Percentiles rank a stretch among this genome's conserved stretches.
Conservation (phyloP, 2,797 vertebrate genomes). For the Pseudomugil tenellus region DNA sequence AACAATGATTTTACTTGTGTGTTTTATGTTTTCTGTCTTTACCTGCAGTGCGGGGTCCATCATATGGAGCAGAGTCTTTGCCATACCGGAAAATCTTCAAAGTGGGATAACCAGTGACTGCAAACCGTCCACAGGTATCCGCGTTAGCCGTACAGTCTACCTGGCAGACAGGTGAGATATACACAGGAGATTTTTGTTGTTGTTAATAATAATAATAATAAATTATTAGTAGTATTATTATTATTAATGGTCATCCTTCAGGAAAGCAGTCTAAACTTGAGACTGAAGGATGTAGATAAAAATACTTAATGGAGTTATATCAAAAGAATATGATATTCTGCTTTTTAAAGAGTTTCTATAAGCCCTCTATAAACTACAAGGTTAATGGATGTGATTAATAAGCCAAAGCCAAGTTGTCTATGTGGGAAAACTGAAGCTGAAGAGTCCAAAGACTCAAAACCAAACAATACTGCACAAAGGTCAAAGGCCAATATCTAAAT, state of each 20-base stretch:
- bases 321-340: neutral
- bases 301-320: too few species aligned
- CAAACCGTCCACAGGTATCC: slow-evolving; percentile 74
- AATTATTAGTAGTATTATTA: too few species aligned
- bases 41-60: slow-evolving; percentile 78
- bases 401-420: too few species aligned
- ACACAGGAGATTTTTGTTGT: neutral
- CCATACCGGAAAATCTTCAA: slow-evolving; percentile 83
- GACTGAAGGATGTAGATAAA: too few species aligned
- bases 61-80: slow-evolving; percentile 74
- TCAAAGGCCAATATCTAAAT: too few species aligned
- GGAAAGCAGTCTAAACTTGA: too few species aligned
- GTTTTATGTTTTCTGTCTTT: neutral
- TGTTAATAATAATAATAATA: neutral
- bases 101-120: slow-evolving; percentile 80
- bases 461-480: too few species aligned
- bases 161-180: slow-evolving; percentile 47
- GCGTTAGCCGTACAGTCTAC: slow-evolving; percentile 79
- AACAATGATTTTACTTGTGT: neutral
- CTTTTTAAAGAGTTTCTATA: neutral
- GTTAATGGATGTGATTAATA: neutral
- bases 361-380: neutral
- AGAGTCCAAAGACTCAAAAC: too few species aligned
- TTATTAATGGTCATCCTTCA: neutral
- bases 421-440: too few species aligned